phyloP scores from a whole-genome alignment of 2,113 vertebrate genomes.

The Neotoma lepida region DNA sequence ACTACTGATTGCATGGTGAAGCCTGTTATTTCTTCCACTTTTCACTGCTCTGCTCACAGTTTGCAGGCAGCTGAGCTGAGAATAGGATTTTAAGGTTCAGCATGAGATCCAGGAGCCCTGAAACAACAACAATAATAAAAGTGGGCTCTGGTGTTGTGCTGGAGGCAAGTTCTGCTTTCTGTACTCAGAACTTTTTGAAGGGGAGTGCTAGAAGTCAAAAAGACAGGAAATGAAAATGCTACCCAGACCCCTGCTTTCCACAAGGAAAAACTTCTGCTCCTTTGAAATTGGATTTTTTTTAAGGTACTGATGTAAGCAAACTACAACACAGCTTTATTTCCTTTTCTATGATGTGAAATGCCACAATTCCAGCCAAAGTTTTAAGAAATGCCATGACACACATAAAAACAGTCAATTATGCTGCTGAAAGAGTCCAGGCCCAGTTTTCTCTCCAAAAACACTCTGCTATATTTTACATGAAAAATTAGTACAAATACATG shows the following conservation, averaged over 20 bases:
- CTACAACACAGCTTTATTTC: constrained; percentile 80
- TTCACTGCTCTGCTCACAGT: constrained; percentile 65
- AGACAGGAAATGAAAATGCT: constrained; percentile 74
- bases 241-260: constrained; percentile 52
- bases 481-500: constrained; percentile 77
- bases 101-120: constrained; percentile 74
- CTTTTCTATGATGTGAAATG: constrained; percentile 78
- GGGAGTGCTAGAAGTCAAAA: constrained; percentile 68
- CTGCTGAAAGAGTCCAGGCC: constrained; percentile 73
- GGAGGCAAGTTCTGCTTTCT: constrained; percentile 79
- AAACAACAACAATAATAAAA: constrained; percentile 73
- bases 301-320: constrained; percentile 71
- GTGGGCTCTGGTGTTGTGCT: constrained; percentile 66
- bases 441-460: constrained; percentile 69
- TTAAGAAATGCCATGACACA: constrained; percentile 80
- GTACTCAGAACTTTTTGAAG: constrained; percentile 80
- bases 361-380: constrained; percentile 71
- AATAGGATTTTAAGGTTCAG: constrained; percentile 77
- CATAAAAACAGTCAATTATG: constrained; percentile 79
- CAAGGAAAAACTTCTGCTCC: constrained; percentile 60
- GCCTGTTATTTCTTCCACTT: constrained; percentile 78
- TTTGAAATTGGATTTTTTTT: constrained; percentile 74
- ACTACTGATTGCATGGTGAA: constrained; percentile 66
- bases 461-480: constrained; percentile 77
- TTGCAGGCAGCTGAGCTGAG: constrained; percentile 58